These are phyloP conservation scores for Yponomeuta malinellus DNA, from an alignment of 2,888 invertebrate genomes.

Conservation along the genomic window DNA sequence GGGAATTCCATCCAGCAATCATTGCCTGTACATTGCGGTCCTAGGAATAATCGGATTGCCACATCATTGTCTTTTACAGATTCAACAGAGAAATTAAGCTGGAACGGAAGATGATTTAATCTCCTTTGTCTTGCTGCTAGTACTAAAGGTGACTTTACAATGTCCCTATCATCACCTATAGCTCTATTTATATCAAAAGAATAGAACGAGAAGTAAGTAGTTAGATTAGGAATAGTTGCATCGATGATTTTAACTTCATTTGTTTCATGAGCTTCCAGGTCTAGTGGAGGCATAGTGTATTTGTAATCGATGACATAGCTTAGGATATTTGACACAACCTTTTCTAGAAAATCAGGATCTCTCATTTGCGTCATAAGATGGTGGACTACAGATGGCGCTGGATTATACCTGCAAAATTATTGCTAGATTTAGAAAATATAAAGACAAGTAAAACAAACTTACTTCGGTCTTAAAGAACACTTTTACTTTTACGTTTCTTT, in stretches of 20 bases:
- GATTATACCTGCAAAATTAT: conserved; percentile 48
- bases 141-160: conserved; percentile 24
- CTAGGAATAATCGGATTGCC: conserved; percentile 52
- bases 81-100: conserved; percentile 44
- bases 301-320: conserved; percentile 52
- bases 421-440: no score
- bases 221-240: conserved; percentile 39
- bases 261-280: conserved; percentile 42
- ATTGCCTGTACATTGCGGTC: conserved; percentile 43
- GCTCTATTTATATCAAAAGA: conserved; percentile 45
- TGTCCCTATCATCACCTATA: conserved; percentile 28
- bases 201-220: conserved; percentile 51
- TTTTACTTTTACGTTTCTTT: no score
- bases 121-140: conserved; percentile 49
- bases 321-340: conserved; percentile 42
- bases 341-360: conserved; percentile 53
- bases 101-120: conserved; percentile 45
- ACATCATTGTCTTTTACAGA: conserved; percentile 36
- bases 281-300: conserved; percentile 39
- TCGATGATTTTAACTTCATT: conserved; percentile 42
- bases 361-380: conserved; percentile 58
- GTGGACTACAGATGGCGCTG: conserved; percentile 58
- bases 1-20: conserved; percentile 44
- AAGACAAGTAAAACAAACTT: no score
- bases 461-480: no score